A percentile compares a stretch with the other conserved stretches of the same genome.
phyloP scores from a whole-genome alignment of 2,888 invertebrate species.

The Ectemnius lituratus region DNA sequence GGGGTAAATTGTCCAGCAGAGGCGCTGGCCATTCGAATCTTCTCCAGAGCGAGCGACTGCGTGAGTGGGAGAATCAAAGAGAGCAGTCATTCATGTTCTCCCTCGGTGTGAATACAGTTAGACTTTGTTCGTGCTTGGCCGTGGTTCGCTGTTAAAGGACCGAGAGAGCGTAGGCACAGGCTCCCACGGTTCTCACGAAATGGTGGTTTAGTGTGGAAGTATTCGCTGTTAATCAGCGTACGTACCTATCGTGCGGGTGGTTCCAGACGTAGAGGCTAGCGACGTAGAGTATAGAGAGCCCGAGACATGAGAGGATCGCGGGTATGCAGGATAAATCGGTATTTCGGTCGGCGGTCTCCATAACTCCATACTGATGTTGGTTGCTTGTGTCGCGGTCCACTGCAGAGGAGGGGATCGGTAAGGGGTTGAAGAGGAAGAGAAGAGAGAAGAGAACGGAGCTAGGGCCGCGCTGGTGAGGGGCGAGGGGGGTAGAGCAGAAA shows the following conservation, averaged over 20 bases:
- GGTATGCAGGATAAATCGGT: slow-evolving; percentile 79
- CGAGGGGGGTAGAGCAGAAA: slow-evolving; percentile 48
- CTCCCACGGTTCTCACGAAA: slow-evolving; percentile 33
- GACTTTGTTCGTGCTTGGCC: slow-evolving; percentile 62
- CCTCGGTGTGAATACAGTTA: slow-evolving; percentile 54
- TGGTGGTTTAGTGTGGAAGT: slow-evolving; percentile 31
- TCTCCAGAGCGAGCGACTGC: slow-evolving; percentile 36
- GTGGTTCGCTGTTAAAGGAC: slow-evolving; percentile 47
- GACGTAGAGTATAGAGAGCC: slow-evolving; percentile 89
- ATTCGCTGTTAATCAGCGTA: slow-evolving; percentile 21
- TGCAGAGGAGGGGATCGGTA: slow-evolving; percentile 59
- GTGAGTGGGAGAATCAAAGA: slow-evolving; percentile 51
- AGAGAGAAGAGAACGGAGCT: slow-evolving; percentile 22
- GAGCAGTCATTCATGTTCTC: slow-evolving; percentile 46
- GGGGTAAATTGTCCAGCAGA: slow-evolving; percentile 29
- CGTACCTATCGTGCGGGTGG: slow-evolving; percentile 86
- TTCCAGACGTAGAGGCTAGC: slow-evolving; percentile 94
- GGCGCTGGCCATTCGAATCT: slow-evolving; percentile 45
- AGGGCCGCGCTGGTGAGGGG: slow-evolving; percentile 1
- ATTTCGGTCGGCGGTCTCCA: slow-evolving; percentile 70
- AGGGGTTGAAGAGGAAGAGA: slow-evolving; percentile 39
- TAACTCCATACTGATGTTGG: slow-evolving; percentile 73
- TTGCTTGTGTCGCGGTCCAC: slow-evolving; percentile 64
- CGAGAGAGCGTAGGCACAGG: slow-evolving; percentile 28
- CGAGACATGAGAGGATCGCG: slow-evolving; percentile 86